Evolutionary conservation across 2,888 invertebrate genomes (phyloP).

Genomic region (Prenolepis imparis): DNA sequence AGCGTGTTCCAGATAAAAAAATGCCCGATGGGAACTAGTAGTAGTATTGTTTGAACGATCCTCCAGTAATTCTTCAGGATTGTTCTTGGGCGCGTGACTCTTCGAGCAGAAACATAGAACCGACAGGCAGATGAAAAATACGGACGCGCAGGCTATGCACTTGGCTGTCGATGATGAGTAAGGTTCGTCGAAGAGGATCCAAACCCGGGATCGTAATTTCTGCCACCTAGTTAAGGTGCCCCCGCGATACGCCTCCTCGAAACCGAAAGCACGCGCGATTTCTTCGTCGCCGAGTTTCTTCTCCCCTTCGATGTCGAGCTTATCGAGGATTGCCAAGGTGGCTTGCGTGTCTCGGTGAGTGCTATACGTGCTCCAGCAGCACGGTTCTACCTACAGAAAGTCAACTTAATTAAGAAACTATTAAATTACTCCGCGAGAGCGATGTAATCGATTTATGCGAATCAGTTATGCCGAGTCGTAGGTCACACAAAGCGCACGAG

Average conservation of each 20-base stretch:
- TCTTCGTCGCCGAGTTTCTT: conserved; percentile 95
- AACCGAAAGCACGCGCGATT: conserved; percentile 96
- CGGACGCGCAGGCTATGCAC: conserved; percentile 96
- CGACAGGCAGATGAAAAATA: conserved; percentile 98
- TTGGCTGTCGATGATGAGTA: conserved; percentile 97
- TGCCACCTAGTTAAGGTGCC: conserved; percentile 96
- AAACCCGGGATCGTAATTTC: conserved; percentile 95
- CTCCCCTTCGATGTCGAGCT: conserved; percentile 97
- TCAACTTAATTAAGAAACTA: conserved; percentile 31
- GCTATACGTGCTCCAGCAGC: conserved; percentile 99
- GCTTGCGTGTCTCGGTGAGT: conserved; percentile 96
- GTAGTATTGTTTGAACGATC: not conserved
- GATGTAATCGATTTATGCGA: conserved; percentile 13
- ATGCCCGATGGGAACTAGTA: conserved; percentile 90
- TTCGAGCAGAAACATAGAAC: conserved; percentile 98
- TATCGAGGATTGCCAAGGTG: conserved; percentile 97
- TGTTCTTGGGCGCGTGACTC: conserved; percentile 88
- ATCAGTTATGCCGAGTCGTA: not conserved
- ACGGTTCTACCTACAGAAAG: conserved; percentile 92
- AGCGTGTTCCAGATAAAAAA: conserved; percentile 96
- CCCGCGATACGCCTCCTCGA: conserved; percentile 93
- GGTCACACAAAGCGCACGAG: not conserved
- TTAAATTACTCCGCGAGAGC: not conserved
- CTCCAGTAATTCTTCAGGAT: conserved; percentile 50
- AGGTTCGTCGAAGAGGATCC: conserved; percentile 98